Evolutionary conservation across 2,797 vertebrate genomes (phyloP).

Genomic region (Cygnus olor): DNA sequence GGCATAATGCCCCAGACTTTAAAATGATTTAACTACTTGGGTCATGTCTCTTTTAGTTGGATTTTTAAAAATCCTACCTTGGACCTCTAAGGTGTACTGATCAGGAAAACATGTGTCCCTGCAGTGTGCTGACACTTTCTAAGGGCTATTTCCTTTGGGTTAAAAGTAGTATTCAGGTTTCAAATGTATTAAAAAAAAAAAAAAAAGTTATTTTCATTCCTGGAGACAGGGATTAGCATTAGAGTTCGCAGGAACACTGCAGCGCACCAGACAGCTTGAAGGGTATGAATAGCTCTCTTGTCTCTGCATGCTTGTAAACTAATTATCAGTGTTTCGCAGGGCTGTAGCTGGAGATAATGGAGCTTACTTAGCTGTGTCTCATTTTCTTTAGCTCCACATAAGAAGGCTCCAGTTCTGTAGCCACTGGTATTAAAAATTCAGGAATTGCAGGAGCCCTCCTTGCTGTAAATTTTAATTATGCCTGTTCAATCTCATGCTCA

Average conservation of each 20-base stretch:
- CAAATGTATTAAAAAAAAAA: neutral
- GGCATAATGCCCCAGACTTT: neutral
- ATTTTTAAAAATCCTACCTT: neutral
- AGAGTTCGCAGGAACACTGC: neutral
- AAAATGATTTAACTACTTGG: neutral
- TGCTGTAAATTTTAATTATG: constrained; percentile 8
- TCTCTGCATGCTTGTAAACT: neutral
- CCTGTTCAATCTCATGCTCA: neutral
- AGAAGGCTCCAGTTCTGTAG: neutral
- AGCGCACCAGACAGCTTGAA: neutral
- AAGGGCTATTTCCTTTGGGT: neutral
- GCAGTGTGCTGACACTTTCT: neutral
- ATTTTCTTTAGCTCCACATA: neutral
- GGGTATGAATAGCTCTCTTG: neutral
- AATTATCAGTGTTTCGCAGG: neutral
- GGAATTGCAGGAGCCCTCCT: neutral
- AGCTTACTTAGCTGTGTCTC: neutral
- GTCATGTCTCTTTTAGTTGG: neutral
- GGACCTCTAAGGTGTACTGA: neutral
- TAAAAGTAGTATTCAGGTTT: neutral
- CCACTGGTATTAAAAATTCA: constrained; percentile 45
- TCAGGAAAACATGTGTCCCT: neutral
- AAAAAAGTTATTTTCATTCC: neutral
- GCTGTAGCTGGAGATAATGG: constrained; percentile 7
- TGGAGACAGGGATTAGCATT: neutral